Conservation (phyloP, 2,113 vertebrate species). For the Psammodynastes pulverulentus region DNA sequence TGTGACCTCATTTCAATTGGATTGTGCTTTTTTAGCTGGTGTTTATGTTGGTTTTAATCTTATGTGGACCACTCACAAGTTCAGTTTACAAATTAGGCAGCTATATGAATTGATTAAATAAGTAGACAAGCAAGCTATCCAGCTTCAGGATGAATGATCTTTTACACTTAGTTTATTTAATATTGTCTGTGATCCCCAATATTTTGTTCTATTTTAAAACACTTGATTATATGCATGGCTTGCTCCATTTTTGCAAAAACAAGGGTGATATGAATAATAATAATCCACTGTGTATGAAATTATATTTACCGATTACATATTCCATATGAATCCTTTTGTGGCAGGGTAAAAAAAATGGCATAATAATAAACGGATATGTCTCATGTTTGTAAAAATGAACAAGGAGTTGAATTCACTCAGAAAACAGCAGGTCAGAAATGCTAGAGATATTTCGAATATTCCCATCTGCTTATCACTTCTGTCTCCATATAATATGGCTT, state of each 20-base stretch:
- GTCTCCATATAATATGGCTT: not conserved
- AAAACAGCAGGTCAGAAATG: conserved; percentile 10
- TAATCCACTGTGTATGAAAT: not conserved
- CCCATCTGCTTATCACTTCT: not conserved
- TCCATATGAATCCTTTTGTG: not conserved
- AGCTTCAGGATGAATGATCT: not conserved
- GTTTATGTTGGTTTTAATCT: not conserved
- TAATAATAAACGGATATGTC: not conserved
- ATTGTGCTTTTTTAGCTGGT: not conserved
- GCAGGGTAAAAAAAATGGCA: not conserved
- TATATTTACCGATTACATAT: not conserved
- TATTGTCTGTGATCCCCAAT: not conserved
- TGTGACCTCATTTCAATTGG: not conserved
- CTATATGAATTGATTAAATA: not conserved
- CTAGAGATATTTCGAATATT: not conserved
- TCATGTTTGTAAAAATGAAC: not conserved
- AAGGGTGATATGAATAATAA: not conserved
- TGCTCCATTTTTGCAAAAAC: not conserved
- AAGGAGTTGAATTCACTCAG: not conserved
- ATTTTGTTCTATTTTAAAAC: not conserved
- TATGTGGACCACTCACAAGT: not conserved
- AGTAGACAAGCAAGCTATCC: not conserved
- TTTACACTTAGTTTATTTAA: not conserved
- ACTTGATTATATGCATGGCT: conserved; percentile 3
- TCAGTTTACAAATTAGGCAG: not conserved